phyloP scores from a whole-genome alignment of 2,113 vertebrate genomes.

The Grantiella picta region DNA sequence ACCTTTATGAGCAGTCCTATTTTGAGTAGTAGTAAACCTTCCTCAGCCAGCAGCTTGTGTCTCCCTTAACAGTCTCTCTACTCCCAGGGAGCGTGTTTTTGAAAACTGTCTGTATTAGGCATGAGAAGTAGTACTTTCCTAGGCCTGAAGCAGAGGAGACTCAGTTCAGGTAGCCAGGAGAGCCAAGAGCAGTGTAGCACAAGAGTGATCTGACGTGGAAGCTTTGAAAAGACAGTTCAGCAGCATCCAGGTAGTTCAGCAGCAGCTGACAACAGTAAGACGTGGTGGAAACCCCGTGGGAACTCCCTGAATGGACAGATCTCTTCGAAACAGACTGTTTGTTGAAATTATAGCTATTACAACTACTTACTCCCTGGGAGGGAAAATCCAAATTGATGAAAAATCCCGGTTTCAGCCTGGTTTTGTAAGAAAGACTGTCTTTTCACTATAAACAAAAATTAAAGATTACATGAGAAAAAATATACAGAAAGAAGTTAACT shows the following conservation, averaged over 20 bases:
- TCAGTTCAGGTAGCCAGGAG: background rate
- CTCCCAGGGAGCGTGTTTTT: background rate
- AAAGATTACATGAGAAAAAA: background rate
- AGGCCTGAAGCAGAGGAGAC: background rate
- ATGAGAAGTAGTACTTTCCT: background rate
- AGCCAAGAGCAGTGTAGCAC: background rate
- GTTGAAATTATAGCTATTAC: background rate
- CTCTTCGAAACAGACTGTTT: background rate
- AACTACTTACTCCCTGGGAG: background rate
- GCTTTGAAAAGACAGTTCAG: background rate
- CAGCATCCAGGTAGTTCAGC: background rate
- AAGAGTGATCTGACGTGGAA: background rate
- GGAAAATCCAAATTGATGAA: background rate
- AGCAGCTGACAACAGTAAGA: background rate
- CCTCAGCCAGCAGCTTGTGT: background rate
- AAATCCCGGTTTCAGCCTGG: background rate
- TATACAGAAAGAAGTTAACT: background rate
- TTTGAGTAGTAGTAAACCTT: background rate
- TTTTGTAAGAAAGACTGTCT: background rate
- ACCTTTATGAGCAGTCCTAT: background rate
- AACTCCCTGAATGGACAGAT: background rate
- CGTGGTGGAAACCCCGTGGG: rapidly evolving
- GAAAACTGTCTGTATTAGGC: background rate
- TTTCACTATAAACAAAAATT: background rate
- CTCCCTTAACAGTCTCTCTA: background rate